These are phyloP conservation scores for Drosophila busckii DNA, from an alignment of 1,140 invertebrate genomes.

Conservation along the genomic window DNA sequence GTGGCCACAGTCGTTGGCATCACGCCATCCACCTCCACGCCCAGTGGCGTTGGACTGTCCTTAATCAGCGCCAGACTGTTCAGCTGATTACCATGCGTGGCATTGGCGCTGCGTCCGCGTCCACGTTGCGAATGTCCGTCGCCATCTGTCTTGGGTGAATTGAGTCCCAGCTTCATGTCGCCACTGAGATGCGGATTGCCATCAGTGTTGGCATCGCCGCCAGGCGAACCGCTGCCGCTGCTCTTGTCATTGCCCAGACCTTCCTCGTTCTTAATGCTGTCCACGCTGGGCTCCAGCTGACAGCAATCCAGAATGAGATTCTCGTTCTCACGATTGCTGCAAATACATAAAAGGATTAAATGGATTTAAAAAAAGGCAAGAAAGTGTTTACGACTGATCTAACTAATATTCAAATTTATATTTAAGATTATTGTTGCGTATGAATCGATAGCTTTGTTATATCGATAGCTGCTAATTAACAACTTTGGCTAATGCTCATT, in stretches of 20 bases:
- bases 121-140: conserved; percentile 62
- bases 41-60: conserved; percentile 55
- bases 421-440: too few relatives aligned
- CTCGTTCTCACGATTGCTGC: conserved; percentile 92
- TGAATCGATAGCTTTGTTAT: too few relatives aligned
- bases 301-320: conserved; percentile 95
- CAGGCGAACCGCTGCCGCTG: conserved; percentile 91
- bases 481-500: too few relatives aligned
- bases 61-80: conserved; percentile 61
- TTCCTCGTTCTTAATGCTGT: conserved; percentile 89
- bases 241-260: conserved; percentile 87
- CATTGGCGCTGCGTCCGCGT: conserved; percentile 41
- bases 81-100: conserved; percentile 40
- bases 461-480: too few relatives aligned
- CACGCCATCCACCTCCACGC: conserved; percentile 52
- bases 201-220: conserved; percentile 84
- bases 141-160: conserved; percentile 59
- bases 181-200: conserved; percentile 44
- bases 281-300: conserved; percentile 90
- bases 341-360: background rate
- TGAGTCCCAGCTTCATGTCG: conserved; percentile 46
- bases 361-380: too few relatives aligned
- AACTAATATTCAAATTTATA: too few relatives aligned
- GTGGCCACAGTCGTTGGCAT: conserved; percentile 58
- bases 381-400: too few relatives aligned